Percentiles rank a stretch among this genome's conserved stretches.
These are phyloP conservation scores for Phaonia tiefii DNA, from an alignment of 2,888 invertebrate species.

Conservation along the genomic window DNA sequence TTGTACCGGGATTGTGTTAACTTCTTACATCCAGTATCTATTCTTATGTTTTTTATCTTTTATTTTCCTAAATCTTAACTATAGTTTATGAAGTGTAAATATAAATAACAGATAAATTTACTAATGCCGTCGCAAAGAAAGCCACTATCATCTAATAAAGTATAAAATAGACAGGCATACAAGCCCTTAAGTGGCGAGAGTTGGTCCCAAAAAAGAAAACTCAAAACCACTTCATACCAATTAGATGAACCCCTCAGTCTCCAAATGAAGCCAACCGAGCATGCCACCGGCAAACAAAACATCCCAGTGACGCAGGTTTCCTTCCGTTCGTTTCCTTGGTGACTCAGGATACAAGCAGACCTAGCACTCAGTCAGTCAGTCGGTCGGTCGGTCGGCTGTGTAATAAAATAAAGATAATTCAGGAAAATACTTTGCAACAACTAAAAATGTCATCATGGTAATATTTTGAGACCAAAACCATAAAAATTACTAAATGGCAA, in stretches of 20 bases:
- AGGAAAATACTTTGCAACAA: slow-evolving; percentile 66
- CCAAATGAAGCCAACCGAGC: background rate
- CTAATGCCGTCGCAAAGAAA: slow-evolving; percentile 46
- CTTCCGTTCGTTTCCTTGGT: background rate
- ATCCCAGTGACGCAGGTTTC: background rate
- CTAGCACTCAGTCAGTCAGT: too few relatives aligned
- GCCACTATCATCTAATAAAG: slow-evolving; percentile 20
- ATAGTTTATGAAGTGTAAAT: slow-evolving; percentile 20
- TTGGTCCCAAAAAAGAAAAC: slow-evolving; percentile 21
- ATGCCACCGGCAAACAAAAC: slow-evolving; percentile 14
- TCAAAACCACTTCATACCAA: slow-evolving; percentile 8
- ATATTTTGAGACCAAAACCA: slow-evolving; percentile 67
- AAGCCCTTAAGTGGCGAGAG: background rate
- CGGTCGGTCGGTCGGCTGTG: slow-evolving; percentile 35
- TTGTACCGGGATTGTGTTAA: too few relatives aligned
- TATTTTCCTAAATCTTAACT: too few relatives aligned
- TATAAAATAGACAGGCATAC: slow-evolving; percentile 1
- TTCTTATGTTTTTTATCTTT: too few relatives aligned
- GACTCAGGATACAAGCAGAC: too few relatives aligned
- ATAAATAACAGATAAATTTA: slow-evolving; percentile 32
- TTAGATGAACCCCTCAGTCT: slow-evolving; percentile 7
- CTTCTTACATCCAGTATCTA: background rate
- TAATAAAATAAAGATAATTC: slow-evolving; percentile 65
- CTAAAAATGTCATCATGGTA: slow-evolving; percentile 67
- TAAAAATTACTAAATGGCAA: slow-evolving; percentile 70